Conservation (phyloP, 2,797 vertebrate species). For the Chelon auratus region DNA sequence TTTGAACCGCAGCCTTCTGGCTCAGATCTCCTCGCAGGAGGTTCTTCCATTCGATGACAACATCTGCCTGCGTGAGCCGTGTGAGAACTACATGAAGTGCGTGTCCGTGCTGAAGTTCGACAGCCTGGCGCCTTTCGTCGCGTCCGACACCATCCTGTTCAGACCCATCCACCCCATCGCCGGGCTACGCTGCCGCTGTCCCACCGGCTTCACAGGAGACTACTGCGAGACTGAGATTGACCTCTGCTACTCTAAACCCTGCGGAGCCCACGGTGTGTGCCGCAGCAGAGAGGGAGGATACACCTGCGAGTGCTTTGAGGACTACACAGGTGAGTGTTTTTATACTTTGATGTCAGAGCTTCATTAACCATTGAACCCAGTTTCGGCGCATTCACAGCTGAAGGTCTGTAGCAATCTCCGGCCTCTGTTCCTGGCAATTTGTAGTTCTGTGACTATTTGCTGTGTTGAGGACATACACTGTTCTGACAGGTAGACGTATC, state of each 20-base stretch:
- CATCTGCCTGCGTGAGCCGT: constrained; percentile 95
- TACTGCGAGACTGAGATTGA: constrained; percentile 98
- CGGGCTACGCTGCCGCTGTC: constrained; percentile 95
- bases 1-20: constrained; percentile 93
- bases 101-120: constrained; percentile 96
- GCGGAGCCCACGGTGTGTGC: constrained; percentile 89
- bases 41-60: constrained; percentile 98
- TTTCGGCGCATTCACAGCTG: background rate
- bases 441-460: background rate
- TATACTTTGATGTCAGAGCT: background rate
- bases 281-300: constrained; percentile 93
- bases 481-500: background rate
- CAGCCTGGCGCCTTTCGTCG: constrained; percentile 94
- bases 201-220: constrained; percentile 93
- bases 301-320: constrained; percentile 92
- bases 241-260: constrained; percentile 96
- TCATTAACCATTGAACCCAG: constrained; percentile 4
- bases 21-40: constrained; percentile 89
- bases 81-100: constrained; percentile 99
- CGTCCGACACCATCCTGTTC: constrained; percentile 94
- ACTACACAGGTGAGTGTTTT: constrained; percentile 90
- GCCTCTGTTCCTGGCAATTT: background rate
- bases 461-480: background rate
- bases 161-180: constrained; percentile 94
- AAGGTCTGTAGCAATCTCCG: background rate